phyloP scores from a whole-genome alignment of 2,113 vertebrate genomes.

The Oriolus oriolus region DNA sequence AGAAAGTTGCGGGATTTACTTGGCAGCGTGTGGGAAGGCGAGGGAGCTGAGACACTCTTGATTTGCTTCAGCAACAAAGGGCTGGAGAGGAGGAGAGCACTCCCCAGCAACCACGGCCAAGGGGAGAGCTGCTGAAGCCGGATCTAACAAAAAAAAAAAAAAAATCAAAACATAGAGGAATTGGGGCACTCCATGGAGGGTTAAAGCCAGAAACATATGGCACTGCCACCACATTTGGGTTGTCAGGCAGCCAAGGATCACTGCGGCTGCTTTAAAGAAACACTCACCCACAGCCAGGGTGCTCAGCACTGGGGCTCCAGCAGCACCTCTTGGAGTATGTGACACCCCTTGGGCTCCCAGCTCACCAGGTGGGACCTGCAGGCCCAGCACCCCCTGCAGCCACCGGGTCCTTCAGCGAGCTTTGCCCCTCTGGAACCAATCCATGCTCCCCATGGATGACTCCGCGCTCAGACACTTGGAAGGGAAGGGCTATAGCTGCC shows the following conservation, averaged over 20 bases:
- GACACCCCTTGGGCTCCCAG: background rate
- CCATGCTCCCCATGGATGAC: background rate
- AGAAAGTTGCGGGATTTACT: background rate
- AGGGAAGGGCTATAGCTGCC: background rate
- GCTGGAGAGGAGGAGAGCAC: background rate
- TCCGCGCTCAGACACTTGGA: accelerated
- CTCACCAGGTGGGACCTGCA: background rate
- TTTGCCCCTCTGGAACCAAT: accelerated
- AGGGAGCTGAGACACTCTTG: background rate
- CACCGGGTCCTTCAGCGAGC: accelerated
- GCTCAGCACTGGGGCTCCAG: background rate
- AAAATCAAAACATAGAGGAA: background rate
- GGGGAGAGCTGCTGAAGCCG: background rate
- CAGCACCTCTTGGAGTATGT: background rate
- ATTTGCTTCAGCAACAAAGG: background rate
- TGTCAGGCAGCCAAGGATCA: background rate
- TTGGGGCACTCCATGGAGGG: background rate
- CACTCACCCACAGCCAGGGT: background rate
- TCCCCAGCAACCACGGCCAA: background rate
- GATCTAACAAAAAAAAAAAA: background rate
- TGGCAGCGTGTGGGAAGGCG: background rate
- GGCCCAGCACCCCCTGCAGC: background rate
- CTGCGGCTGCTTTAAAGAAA: background rate
- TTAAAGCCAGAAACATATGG: background rate
- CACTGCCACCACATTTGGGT: background rate